Conservation (phyloP, 2,113 vertebrate species). For the Mustela nigripes region DNA sequence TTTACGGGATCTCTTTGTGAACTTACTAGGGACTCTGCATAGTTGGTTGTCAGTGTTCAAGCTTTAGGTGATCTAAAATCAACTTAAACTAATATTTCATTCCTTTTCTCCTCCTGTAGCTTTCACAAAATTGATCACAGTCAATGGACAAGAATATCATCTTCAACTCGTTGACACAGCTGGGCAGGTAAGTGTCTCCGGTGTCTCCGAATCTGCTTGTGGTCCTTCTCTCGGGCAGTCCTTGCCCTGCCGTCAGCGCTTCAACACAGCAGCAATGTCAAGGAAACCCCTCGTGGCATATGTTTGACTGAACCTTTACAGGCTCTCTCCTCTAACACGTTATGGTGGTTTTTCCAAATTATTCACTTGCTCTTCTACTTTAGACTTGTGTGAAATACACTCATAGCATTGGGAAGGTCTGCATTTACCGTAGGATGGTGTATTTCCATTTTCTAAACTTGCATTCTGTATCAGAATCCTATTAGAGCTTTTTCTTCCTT, state of each 20-base stretch:
- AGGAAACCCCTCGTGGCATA: fast-evolving
- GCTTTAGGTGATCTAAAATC: not conserved
- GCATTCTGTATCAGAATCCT: not conserved
- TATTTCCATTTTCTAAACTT: not conserved
- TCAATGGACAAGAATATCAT: slow-evolving; percentile 99
- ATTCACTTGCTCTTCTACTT: not conserved
- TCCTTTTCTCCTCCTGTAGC: slow-evolving; percentile 87
- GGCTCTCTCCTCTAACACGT: not conserved
- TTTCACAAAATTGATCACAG: slow-evolving; percentile 99
- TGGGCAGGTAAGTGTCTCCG: slow-evolving; percentile 92
- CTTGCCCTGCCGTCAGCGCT: not conserved
- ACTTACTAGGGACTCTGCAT: not conserved
- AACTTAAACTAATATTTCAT: not conserved
- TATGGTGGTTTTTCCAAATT: not conserved
- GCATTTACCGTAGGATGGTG: not conserved
- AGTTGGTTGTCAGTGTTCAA: not conserved
- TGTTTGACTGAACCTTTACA: not conserved
- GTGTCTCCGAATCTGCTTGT: not conserved
- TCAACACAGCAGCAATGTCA: not conserved
- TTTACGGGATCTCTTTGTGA: not conserved
- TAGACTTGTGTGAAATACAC: not conserved
- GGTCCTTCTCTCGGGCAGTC: not conserved
- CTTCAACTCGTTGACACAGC: slow-evolving; percentile 99
- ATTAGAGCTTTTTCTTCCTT: not conserved
- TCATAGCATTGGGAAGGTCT: not conserved